These are phyloP conservation scores for Calephelis virginiensis DNA, from an alignment of 1,140 invertebrate species.

Conservation along the genomic window DNA sequence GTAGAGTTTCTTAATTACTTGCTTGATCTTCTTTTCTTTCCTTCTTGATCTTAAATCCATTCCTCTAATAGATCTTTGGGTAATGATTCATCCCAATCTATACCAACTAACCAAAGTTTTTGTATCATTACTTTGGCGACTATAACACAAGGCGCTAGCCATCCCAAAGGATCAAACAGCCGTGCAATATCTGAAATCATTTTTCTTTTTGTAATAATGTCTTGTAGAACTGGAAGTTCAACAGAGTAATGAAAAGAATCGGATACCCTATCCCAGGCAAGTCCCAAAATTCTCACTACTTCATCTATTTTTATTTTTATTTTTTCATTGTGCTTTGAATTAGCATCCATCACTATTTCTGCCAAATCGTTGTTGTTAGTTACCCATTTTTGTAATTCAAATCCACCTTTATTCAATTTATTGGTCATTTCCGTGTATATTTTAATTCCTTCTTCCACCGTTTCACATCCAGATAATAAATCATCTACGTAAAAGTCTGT, in stretches of 20 bases:
- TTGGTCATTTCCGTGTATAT: background rate
- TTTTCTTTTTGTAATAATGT: slow-evolving; percentile 29
- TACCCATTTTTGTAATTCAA: slow-evolving; percentile 20
- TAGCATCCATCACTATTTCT: background rate
- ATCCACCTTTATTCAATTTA: background rate
- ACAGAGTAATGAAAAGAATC: slow-evolving; percentile 10
- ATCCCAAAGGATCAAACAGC: slow-evolving; percentile 30
- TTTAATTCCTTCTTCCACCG: background rate
- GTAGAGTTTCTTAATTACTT: background rate
- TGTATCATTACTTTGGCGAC: slow-evolving; percentile 29
- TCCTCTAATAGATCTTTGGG: slow-evolving; percentile 25
- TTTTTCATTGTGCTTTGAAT: background rate
- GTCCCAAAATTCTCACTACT: slow-evolving; percentile 19
- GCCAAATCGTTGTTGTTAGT: slow-evolving; percentile 18
- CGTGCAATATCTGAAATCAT: slow-evolving; percentile 29
- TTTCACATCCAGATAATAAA: slow-evolving; percentile 12
- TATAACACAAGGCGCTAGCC: slow-evolving; percentile 27
- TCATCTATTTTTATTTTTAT: slow-evolving; percentile 23
- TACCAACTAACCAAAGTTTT: slow-evolving; percentile 28
- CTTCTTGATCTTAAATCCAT: slow-evolving; percentile 26
- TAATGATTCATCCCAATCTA: slow-evolving; percentile 28
- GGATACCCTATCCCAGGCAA: slow-evolving; percentile 20
- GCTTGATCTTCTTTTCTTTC: slow-evolving; percentile 15
- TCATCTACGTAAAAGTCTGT: slow-evolving; percentile 22
- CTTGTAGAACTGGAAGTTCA: slow-evolving; percentile 5